Conservation (phyloP, 2,888 invertebrate genomes). For the Pyralis farinalis region DNA sequence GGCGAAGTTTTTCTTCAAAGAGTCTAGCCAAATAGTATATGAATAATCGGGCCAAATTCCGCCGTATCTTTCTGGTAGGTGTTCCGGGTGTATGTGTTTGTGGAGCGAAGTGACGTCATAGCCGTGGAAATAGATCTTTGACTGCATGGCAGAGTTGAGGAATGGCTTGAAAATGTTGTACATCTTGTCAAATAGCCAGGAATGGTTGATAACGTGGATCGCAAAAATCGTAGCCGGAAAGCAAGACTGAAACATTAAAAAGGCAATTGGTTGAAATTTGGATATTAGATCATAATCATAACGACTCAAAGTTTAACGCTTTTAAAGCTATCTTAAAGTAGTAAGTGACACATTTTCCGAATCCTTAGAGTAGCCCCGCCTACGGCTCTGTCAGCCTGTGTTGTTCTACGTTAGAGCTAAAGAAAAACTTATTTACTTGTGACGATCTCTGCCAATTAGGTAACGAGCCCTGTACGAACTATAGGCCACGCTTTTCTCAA, state of each 20-base stretch:
- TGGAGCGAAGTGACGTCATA: slow-evolving; percentile 87
- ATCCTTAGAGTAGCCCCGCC: too few relatives aligned
- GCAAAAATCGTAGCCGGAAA: slow-evolving; percentile 88
- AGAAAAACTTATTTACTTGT: too few relatives aligned
- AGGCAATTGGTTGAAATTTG: too few relatives aligned
- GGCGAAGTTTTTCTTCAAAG: slow-evolving; percentile 75
- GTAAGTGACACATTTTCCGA: too few relatives aligned
- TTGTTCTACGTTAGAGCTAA: too few relatives aligned
- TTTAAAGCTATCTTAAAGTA: too few relatives aligned
- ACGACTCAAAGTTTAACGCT: too few relatives aligned
- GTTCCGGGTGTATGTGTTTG: slow-evolving; percentile 85
- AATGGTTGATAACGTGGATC: slow-evolving; percentile 89
- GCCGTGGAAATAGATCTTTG: slow-evolving; percentile 86
- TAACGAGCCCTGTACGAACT: too few relatives aligned
- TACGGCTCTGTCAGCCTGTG: too few relatives aligned
- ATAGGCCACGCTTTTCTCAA: too few relatives aligned
- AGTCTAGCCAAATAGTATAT: slow-evolving; percentile 87
- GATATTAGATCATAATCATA: too few relatives aligned
- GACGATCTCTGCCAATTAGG: too few relatives aligned
- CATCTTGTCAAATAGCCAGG: slow-evolving; percentile 90
- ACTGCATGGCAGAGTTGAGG: slow-evolving; percentile 84
- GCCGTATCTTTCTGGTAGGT: slow-evolving; percentile 86
- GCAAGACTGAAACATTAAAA: slow-evolving; percentile 77
- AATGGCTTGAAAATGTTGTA: slow-evolving; percentile 90
- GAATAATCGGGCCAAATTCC: slow-evolving; percentile 86